A percentile compares a stretch with the other conserved stretches of the same genome.
Evolutionary conservation across 1,140 invertebrate genomes (phyloP).

Genomic region (Caenorhabditis elegans): WBcel235 BX284603.4:3514001-3514500

Average conservation of each 20-base stretch:
- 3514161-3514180: slow-evolving; percentile 73
- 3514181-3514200: slow-evolving; percentile 72
- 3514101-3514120: slow-evolving; percentile 70
- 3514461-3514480: slow-evolving; percentile 71
- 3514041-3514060: slow-evolving; percentile 71
- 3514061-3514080: slow-evolving; percentile 71
- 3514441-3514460: slow-evolving; percentile 76
- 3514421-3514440: slow-evolving; percentile 73
- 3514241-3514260: slow-evolving; percentile 70
- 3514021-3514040: slow-evolving; percentile 65
- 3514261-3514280: slow-evolving; percentile 72
- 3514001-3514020: slow-evolving; percentile 72
- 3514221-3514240: slow-evolving; percentile 70
- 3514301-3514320: slow-evolving; percentile 69
- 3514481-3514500: background rate
- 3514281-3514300: slow-evolving; percentile 71
- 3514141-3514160: slow-evolving; percentile 74
- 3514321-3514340: slow-evolving; percentile 71
- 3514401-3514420: slow-evolving; percentile 62
- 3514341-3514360: slow-evolving; percentile 66
- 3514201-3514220: slow-evolving; percentile 71
- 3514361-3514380: slow-evolving; percentile 54
- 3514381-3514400: slow-evolving; percentile 48
- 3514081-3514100: slow-evolving; percentile 72
- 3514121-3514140: slow-evolving; percentile 69